These are phyloP conservation scores for Nymphalis c-album DNA, from an alignment of 2,888 invertebrate genomes.

Conservation along the genomic window DNA sequence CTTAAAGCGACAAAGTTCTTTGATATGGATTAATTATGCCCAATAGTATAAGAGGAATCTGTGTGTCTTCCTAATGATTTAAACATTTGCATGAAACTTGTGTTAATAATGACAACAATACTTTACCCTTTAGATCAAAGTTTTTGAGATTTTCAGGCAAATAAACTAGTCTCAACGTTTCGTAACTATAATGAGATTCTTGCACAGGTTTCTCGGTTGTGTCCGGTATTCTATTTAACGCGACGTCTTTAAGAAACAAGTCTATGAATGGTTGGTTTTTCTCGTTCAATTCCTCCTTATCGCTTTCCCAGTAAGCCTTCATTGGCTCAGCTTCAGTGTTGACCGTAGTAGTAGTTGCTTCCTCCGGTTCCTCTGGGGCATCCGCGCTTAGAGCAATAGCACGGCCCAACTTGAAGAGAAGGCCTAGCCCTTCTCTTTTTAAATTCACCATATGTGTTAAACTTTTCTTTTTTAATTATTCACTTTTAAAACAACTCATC, in stretches of 20 bases:
- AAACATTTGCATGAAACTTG: conserved; percentile 36
- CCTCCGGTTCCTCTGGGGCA: conserved; percentile 53
- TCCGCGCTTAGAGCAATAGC: conserved; percentile 55
- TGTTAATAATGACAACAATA: conserved; percentile 54
- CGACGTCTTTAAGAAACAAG: conserved; percentile 62
- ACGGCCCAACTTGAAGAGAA: conserved; percentile 67
- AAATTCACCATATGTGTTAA: conserved; percentile 75
- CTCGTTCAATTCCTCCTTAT: conserved; percentile 58
- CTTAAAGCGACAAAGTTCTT: conserved; percentile 9
- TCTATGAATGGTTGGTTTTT: conserved; percentile 68
- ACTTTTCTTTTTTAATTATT: conserved; percentile 56
- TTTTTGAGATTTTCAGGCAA: conserved; percentile 63
- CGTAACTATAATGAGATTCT: conserved; percentile 75
- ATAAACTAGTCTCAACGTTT: conserved; percentile 58
- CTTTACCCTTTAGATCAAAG: conserved; percentile 67
- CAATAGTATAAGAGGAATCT: conserved; percentile 53
- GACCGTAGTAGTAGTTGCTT: conserved; percentile 42
- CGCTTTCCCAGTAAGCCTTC: conserved; percentile 76
- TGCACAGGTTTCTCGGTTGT: conserved; percentile 63
- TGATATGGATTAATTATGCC: conserved; percentile 24
- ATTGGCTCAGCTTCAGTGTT: conserved; percentile 62
- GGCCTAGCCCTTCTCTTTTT: conserved; percentile 72
- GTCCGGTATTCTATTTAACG: conserved; percentile 69
- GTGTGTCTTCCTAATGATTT: conserved; percentile 69
- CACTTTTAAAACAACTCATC: conserved; percentile 68